Evolutionary conservation across 2,888 invertebrate genomes (phyloP), one percentile per base, ranked within the genome.

Genomic region (Mechanitis mazaeus): DNA sequence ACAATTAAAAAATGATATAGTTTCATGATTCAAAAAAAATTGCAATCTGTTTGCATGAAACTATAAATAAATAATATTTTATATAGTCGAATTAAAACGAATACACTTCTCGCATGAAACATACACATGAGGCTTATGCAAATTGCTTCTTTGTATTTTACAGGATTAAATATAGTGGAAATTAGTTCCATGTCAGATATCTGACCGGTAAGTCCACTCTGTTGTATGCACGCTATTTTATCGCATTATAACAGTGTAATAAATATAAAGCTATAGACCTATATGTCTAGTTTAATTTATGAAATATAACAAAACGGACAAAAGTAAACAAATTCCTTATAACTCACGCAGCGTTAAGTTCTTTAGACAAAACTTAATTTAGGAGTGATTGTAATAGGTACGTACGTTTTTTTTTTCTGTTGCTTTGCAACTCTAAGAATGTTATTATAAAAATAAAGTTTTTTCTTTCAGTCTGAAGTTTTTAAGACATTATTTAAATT

Each of bases 101-200:
- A 86, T 85, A 84, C 80, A 84, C 83, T 83, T 78, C 86, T 84
- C 84, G 85, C 83, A 84, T 84, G 87, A 80, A 87, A 85, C 86
- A 87, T 87, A 87, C 85, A 85, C 80, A 76, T 80, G 85, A 87
- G 88, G 87, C 87, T 89, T 89, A 89, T 89, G 87, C 83, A 88
- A 88, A 89, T 89, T 87, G 79, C 87, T 88, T 84, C 86, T 89
- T 89, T 89, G 86, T 88, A 84, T 84, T 87, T 87, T 76, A 75
- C 81, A 77, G 87, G 87, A 88, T 89, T 89, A 89, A 89, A 87
- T 87, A 88, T 87, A 87, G 89, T 80, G 81, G 84, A 80, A 87
- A 88, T 88, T 89, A 88, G 87, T 89, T 86, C 81, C 84, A 80
- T 85, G 88, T 87, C 87, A 87, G 85, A 85, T 85, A 87, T 83